Evolutionary conservation across 2,888 invertebrate species (phyloP), one percentile per base, ranked within the genome.

Genomic region (Leptinotarsa juncta): DNA sequence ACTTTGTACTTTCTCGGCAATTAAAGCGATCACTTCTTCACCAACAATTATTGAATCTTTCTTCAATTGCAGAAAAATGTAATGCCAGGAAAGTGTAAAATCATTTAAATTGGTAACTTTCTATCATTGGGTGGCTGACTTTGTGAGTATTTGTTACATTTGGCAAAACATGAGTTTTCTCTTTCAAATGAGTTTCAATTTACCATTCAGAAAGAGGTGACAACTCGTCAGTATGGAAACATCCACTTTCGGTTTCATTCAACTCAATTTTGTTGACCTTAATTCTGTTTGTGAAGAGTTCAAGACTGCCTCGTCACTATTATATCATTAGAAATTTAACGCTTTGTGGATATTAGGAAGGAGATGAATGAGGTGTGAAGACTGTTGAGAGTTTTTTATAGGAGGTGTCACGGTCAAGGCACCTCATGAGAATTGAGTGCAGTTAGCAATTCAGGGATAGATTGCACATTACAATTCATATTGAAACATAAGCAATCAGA

Each of bases 211-310:
- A 32, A 32, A 32, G 7, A 32, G 32, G 32, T 32, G 20, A 57
- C 57, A 57, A 20, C 57, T 7, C 18, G 57, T 20, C 57, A 20
- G 12, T 26, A 26, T 26, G 26, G 32, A 60, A 60, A 60, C 20
- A 62, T 62, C 1, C 42, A 42, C 62, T 62, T 62, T 62, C 62
- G n/a, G 32, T 62, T 62, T 62, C 62, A 62, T 62, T 32, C n/a
- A 62, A 62, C 62, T 42, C n/a, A 16, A 3, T n/a, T 42, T 42
- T 26, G 62, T 62, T 26, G 26, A 32, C 62, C 62, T 23, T 62
- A 26, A 62, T 57, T 57, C 20, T 20, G 53, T 53, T 53, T 53
- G n/a, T n/a, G 53, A 4, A 42, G 42, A n/a, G 7, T 53, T 53
- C 53, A n/a, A 16, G 53, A 53, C 14, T 53, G 53, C 7, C 7